phyloP scores from a whole-genome alignment of 2,888 invertebrate genomes.

The Apoda limacodes region DNA sequence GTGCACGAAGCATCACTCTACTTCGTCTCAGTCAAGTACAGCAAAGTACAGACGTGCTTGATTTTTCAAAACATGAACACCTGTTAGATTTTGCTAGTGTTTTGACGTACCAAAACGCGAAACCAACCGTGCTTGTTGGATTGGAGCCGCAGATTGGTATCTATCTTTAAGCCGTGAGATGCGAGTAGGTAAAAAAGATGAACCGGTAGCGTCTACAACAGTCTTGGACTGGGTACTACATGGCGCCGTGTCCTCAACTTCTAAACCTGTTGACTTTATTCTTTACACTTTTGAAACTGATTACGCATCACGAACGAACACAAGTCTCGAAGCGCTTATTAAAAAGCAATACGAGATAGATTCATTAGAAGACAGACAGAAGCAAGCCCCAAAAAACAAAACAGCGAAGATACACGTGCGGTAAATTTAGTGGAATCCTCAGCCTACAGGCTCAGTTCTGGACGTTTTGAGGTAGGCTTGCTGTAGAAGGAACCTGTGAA shows the following conservation, averaged over 20 bases:
- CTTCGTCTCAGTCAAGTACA: too few species aligned
- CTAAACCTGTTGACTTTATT: background rate
- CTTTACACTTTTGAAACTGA: background rate
- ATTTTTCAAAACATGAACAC: background rate
- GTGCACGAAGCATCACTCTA: too few species aligned
- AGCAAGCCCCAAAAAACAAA: background rate
- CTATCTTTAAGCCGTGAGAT: background rate
- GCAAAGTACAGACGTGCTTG: too few species aligned
- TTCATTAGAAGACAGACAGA: background rate
- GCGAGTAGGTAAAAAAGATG: background rate
- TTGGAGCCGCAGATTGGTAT: background rate
- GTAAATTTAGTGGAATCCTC: constrained; percentile 12
- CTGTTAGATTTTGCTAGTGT: background rate
- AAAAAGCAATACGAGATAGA: background rate
- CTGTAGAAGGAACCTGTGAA: constrained; percentile 15
- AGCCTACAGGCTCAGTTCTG: constrained; percentile 5
- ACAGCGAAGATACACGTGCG: constrained; percentile 4
- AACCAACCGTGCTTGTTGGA: background rate
- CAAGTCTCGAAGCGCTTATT: background rate
- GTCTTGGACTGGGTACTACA: constrained; percentile 6
- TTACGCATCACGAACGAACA: background rate
- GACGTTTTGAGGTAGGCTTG: constrained; percentile 17
- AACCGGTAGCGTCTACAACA: constrained; percentile 2
- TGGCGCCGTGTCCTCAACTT: background rate
- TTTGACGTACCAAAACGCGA: background rate